These are phyloP conservation scores for Andricus curvator DNA, from an alignment of 2,888 invertebrate species.

Conservation along the genomic window DNA sequence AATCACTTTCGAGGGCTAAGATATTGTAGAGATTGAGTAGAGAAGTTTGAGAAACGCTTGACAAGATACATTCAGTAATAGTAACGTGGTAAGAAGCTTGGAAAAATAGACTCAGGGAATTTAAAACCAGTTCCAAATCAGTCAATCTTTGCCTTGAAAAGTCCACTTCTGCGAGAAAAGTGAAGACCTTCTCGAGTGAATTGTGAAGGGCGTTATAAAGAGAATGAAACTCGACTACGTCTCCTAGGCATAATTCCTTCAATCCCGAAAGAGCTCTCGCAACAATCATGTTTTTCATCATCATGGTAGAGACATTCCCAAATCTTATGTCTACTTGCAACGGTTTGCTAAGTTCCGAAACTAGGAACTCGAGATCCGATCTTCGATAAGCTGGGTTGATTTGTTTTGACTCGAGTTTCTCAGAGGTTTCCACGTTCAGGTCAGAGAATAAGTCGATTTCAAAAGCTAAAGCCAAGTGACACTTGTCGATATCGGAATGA, in stretches of 20 bases:
- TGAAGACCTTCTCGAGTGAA: slow-evolving; percentile 55
- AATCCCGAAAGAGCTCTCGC: slow-evolving; percentile 66
- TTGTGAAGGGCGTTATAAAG: slow-evolving; percentile 54
- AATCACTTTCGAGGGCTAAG: slow-evolving; percentile 13
- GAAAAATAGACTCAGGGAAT: slow-evolving; percentile 49
- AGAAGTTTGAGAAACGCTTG: slow-evolving; percentile 42
- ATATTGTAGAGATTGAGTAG: slow-evolving; percentile 47
- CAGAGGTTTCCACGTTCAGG: neutral
- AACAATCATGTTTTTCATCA: slow-evolving; percentile 63
- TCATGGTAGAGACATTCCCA: slow-evolving; percentile 44
- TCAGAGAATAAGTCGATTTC: slow-evolving; percentile 56
- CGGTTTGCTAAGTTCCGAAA: slow-evolving; percentile 51
- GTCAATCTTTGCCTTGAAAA: slow-evolving; percentile 52
- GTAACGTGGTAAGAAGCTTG: slow-evolving; percentile 43
- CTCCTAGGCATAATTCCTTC: slow-evolving; percentile 59
- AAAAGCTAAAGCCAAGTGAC: slow-evolving; percentile 61
- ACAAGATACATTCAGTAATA: slow-evolving; percentile 39
- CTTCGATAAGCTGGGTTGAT: neutral
- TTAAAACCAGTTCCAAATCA: slow-evolving; percentile 48
- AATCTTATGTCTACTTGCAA: slow-evolving; percentile 49
- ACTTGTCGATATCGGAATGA: slow-evolving; percentile 61
- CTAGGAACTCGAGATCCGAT: slow-evolving; percentile 48
- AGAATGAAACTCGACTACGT: slow-evolving; percentile 49
- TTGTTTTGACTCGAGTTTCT: slow-evolving; percentile 7
- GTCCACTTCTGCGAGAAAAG: slow-evolving; percentile 54